Evolutionary conservation across 2,113 vertebrate genomes (phyloP), one percentile per base, ranked within the genome.

Genomic region (Dermatemys mawii): DNA sequence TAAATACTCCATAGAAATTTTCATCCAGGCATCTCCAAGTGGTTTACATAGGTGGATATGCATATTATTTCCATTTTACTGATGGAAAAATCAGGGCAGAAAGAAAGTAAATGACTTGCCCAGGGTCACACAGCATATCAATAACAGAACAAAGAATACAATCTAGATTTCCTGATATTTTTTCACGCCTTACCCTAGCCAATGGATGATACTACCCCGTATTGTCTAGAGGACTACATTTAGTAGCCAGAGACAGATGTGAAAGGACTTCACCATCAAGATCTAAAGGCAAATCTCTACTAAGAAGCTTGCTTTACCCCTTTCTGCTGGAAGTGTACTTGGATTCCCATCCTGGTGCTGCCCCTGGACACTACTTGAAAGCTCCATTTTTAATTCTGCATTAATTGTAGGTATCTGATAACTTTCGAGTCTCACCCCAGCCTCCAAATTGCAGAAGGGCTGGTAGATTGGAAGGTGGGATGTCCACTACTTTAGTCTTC

Each of bases 31-130:
- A 76, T 46, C 24, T 46, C 29, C 12, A 54, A 94, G 92, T 54
- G 53, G 86, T 90, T 89, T 29, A 35, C 60, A 21, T 32, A 80
- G 92, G 92, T 93, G 89, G 83, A 27, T 46, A 88, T 78, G 92
- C 1, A 46, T 17, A 11, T 88, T 76, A 26, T 26, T 95, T 95
- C 89, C 50, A 84, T 88, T 95, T 78, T 81, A 76, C 49, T 48
- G 67, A 89, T 75, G 83, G 90, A 92, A 95, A 93, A 90, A 73
- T 70, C 63, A 4, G 87, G 86, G 29, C 60, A 70, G 80, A 78
- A 83, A 80, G 90, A 90, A 55, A 92, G 2, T 9, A 87, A 89
- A 67, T 1, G 32, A 4, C 55, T 50, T 82, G 24, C 41, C 41
- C 0, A 3, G 54, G 81, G 5, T 35, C 6, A 38, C 41, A 78